Evolutionary conservation across 1,140 invertebrate genomes (phyloP).

Genomic region (Plectus sambesii): DNA sequence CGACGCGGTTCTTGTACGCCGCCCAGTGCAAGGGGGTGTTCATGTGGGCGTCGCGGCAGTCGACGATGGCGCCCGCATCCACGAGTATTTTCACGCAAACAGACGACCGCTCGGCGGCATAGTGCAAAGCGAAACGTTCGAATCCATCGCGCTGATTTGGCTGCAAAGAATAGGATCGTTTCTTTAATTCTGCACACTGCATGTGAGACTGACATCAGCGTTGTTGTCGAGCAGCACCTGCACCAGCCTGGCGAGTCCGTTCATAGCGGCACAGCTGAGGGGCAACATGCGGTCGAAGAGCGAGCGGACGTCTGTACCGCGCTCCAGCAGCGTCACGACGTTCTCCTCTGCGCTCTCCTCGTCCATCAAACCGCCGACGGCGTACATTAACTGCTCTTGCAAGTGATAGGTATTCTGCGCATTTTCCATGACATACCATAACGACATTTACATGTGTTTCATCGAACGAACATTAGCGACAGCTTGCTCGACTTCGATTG

Average conservation of each 20-base stretch:
- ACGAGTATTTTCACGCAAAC: slow-evolving; percentile 36
- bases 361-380: too few species aligned
- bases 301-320: slow-evolving; percentile 45
- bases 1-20: slow-evolving; percentile 43
- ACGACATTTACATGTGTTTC: too few species aligned
- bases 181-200: too few species aligned
- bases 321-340: slow-evolving; percentile 41
- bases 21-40: slow-evolving; percentile 47
- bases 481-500: too few species aligned
- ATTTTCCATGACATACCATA: slow-evolving; percentile 47
- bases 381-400: slow-evolving; percentile 44
- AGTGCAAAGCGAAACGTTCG: slow-evolving; percentile 43
- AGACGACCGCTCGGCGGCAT: slow-evolving; percentile 44
- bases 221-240: slow-evolving; percentile 39
- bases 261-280: slow-evolving; percentile 47
- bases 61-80: slow-evolving; percentile 39
- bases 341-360: too few species aligned
- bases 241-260: slow-evolving; percentile 34
- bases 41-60: slow-evolving; percentile 38
- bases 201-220: too few species aligned
- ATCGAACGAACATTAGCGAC: too few species aligned
- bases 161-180: too few species aligned
- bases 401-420: slow-evolving; percentile 40
- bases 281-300: slow-evolving; percentile 45
- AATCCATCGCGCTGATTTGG: too few species aligned